These are phyloP conservation scores for Gobio gobio DNA, from an alignment of 2,113 vertebrate species.

Conservation along the genomic window DNA sequence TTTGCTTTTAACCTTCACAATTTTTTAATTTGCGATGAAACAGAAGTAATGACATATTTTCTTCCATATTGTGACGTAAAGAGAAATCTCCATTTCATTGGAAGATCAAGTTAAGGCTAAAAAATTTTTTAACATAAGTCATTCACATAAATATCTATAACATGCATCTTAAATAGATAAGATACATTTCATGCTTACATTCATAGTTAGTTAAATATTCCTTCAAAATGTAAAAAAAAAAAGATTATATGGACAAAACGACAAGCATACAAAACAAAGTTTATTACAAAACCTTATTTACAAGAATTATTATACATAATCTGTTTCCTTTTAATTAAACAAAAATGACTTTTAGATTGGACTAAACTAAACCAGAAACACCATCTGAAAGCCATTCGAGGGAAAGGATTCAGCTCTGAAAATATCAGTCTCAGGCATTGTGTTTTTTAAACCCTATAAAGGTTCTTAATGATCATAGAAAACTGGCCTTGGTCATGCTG, in stretches of 20 bases:
- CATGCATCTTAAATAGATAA: too few relatives aligned
- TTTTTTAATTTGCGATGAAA: not conserved
- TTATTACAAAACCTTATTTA: slow-evolving; percentile 59
- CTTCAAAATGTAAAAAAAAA: too few relatives aligned
- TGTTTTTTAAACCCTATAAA: not conserved
- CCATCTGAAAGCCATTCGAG: not conserved
- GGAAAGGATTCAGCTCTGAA: not conserved
- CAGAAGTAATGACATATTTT: not conserved
- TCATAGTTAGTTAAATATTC: too few relatives aligned
- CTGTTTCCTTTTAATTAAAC: slow-evolving; percentile 8
- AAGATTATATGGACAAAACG: not conserved
- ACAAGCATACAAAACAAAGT: slow-evolving; percentile 29
- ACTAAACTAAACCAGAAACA: slow-evolving; percentile 11
- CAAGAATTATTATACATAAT: slow-evolving; percentile 47
- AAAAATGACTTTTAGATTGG: slow-evolving; percentile 31
- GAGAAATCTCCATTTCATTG: too few relatives aligned
- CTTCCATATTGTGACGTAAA: not conserved
- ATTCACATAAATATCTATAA: too few relatives aligned
- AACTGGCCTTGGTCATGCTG: slow-evolving; percentile 4
- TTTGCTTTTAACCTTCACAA: not conserved
- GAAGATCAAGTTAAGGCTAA: too few relatives aligned
- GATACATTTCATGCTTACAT: too few relatives aligned
- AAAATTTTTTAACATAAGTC: too few relatives aligned
- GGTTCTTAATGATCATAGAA: not conserved
- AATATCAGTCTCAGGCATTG: not conserved